Conservation (phyloP, 1,140 invertebrate species). For the Acromyrmex charruanus region DNA sequence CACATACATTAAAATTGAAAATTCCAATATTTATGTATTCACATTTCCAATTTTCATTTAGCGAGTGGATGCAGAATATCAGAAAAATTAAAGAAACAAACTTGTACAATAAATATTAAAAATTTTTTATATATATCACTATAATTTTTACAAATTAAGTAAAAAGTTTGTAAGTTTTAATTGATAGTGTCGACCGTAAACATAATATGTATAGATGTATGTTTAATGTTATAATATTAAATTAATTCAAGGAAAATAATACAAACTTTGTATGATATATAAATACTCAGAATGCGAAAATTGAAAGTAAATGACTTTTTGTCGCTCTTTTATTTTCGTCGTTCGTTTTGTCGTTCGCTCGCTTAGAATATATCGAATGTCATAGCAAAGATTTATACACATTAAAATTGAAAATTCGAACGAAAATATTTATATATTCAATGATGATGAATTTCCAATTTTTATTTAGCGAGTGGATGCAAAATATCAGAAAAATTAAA, state of each 20-base stretch:
- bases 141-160: constrained; percentile 10
- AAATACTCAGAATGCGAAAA: neutral
- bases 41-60: constrained; percentile 16
- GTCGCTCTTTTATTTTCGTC: neutral
- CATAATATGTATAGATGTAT: neutral
- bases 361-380: constrained; percentile 36
- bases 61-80: neutral
- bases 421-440: constrained; percentile 8
- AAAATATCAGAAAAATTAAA: neutral
- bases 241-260: neutral
- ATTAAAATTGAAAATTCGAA: constrained; percentile 42
- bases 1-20: constrained; percentile 38
- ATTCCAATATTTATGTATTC: constrained; percentile 6
- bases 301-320: neutral
- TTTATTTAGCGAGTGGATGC: neutral
- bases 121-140: neutral
- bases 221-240: constrained; percentile 1
- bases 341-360: neutral
- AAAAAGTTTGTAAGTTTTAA: neutral
- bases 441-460: neutral
- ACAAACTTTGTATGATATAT: neutral
- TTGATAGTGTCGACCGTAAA: neutral
- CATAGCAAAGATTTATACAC: constrained; percentile 14
- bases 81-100: neutral
- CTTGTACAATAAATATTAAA: neutral